Conservation (phyloP, 2,797 vertebrate species). For the Rhinoraja longicauda region DNA sequence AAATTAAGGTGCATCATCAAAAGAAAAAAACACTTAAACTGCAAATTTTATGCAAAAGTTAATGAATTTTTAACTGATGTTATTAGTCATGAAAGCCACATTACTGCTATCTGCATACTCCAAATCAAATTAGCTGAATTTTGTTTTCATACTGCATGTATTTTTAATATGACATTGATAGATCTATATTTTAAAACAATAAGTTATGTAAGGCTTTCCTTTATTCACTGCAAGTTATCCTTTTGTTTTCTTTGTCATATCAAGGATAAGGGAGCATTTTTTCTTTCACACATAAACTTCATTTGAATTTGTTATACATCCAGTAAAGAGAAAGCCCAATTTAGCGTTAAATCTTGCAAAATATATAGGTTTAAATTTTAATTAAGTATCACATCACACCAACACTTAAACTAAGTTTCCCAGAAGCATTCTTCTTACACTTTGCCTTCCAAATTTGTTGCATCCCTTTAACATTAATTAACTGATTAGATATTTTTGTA, state of each 20-base stretch:
- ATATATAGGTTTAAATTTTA: neutral
- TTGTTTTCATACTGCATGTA: neutral
- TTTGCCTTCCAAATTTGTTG: neutral
- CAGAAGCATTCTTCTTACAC: neutral
- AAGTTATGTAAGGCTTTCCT: neutral
- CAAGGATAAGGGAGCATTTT: neutral
- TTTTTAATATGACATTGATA: neutral
- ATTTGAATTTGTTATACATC: neutral
- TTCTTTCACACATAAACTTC: neutral
- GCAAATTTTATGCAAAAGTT: neutral
- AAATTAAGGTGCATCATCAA: neutral
- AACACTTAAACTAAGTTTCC: neutral
- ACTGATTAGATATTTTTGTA: no score
- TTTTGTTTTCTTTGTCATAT: neutral
- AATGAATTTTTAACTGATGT: neutral
- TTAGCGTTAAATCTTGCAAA: neutral
- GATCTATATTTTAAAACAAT: neutral
- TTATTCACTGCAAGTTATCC: neutral
- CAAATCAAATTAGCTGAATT: slow-evolving; percentile 1
- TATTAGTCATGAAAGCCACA: neutral
- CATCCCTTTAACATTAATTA: no score
- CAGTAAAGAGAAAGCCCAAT: neutral
- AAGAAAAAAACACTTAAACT: neutral
- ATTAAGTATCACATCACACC: neutral
- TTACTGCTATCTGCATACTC: neutral